Evolutionary conservation across 2,888 invertebrate genomes (phyloP), one percentile per base, ranked within the genome.

Genomic region (Cantharis rufa): DNA sequence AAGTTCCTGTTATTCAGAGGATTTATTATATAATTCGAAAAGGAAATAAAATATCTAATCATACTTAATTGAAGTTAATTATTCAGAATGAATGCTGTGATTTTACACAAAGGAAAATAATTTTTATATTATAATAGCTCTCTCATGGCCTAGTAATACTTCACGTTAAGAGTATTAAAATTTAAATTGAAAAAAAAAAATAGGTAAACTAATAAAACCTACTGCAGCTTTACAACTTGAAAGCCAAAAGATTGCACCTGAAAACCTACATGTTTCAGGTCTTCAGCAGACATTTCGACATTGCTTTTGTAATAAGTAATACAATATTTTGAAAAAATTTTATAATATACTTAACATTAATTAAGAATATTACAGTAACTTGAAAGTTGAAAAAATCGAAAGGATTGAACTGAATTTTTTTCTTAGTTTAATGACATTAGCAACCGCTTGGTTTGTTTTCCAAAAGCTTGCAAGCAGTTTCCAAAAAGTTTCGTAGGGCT

Each of bases 401-500:
- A 13, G 0, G 7, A 62, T 15, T 15, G n/a, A 28, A 62, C 1
- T 62, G 21, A 21, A 21, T 21, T 21, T 5, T 21, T 21, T 21
- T 18, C 18, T 21, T 21, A 4, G 21, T 21, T 21, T 21, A 5
- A 24, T 24, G 9, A 24, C 9, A 24, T 24, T 24, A 24, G 24
- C 74, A 77, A 7, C 10, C 63, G 9, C 1, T 4, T 13, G 72
- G 78, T 63, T 75, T 73, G 2, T 32, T 18, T 1, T 10, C 3
- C 1, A 77, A 32, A 28, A 64, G 13, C 1, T 75, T 78, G 62
- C 85, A 85, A 62, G 83, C 79, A 9, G 82, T 76, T 63, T 72
- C 72, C 13, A 80, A 70, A 18, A 85, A 83, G 81, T 85, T 77
- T 10, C 24, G 78, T 24, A 82, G 32, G 0, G 84, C 79, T 13